Conservation (phyloP, 2,888 invertebrate species). For the Thumatha senex region DNA sequence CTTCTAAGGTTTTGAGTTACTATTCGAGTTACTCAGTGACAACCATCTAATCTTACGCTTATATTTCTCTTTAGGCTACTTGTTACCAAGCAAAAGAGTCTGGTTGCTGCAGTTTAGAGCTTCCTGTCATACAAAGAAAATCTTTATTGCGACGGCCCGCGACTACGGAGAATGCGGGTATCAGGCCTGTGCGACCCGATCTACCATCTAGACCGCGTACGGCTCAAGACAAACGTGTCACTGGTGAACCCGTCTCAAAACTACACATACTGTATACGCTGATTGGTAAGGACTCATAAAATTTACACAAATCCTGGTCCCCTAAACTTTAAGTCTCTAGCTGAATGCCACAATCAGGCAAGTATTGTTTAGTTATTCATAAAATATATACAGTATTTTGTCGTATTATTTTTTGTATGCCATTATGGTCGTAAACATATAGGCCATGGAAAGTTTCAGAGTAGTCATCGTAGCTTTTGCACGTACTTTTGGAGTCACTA, state of each 20-base stretch:
- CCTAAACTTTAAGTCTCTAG: no score
- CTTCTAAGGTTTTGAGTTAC: background rate
- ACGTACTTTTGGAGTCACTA: no score
- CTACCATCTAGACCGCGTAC: slow-evolving; percentile 60
- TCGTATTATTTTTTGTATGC: no score
- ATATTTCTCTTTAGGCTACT: no score
- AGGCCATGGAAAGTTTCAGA: no score
- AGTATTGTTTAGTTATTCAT: no score
- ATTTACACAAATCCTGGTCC: no score
- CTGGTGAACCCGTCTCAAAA: slow-evolving; percentile 49
- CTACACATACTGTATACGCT: slow-evolving; percentile 68
- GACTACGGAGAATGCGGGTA: slow-evolving; percentile 65
- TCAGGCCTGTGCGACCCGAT: slow-evolving; percentile 46
- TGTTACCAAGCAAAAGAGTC: background rate
- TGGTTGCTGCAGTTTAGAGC: slow-evolving; percentile 6
- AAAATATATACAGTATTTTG: no score
- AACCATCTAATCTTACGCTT: background rate
- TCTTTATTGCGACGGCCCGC: slow-evolving; percentile 55
- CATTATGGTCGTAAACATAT: no score
- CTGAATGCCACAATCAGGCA: no score
- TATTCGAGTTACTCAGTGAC: background rate
- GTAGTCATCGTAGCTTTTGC: no score
- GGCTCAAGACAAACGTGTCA: slow-evolving; percentile 46
- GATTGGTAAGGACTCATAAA: slow-evolving; percentile 52
- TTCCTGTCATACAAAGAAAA: background rate